Evolutionary conservation across 2,888 invertebrate species (phyloP).

Genomic region (Metopia argyrocephala): DNA sequence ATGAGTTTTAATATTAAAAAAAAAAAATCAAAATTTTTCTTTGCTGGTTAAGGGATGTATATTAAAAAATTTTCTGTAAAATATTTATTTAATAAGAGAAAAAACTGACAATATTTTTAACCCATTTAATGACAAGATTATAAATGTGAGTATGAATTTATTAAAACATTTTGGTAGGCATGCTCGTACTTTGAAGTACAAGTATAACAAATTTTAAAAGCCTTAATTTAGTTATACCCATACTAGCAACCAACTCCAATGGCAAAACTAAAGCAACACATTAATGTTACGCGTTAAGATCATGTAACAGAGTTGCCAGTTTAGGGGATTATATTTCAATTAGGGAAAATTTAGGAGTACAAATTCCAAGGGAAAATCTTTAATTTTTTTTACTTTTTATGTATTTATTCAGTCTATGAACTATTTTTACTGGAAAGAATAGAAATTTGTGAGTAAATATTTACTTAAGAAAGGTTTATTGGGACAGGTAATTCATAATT

Average conservation of each 20-base stretch:
- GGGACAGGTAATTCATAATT: too few species aligned
- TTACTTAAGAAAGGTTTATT: too few species aligned
- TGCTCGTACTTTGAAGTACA: slow-evolving; percentile 28
- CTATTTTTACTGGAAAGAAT: too few species aligned
- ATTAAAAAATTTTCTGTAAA: slow-evolving; percentile 5
- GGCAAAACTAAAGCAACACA: not conserved
- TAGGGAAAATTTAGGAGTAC: too few species aligned
- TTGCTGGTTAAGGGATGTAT: slow-evolving; percentile 13
- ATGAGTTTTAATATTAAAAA: slow-evolving; percentile 69
- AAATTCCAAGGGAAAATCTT: too few species aligned
- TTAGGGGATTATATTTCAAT: too few species aligned
- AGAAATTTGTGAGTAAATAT: too few species aligned
- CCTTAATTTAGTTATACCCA: slow-evolving; percentile 62
- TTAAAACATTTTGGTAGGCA: not conserved
- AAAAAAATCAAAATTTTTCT: slow-evolving; percentile 34
- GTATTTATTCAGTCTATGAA: too few species aligned
- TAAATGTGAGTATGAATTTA: slow-evolving; percentile 6
- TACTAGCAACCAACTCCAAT: slow-evolving; percentile 13
- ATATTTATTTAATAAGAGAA: slow-evolving; percentile 37
- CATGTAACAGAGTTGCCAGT: not conserved
- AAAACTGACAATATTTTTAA: slow-evolving; percentile 57
- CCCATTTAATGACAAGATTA: slow-evolving; percentile 56
- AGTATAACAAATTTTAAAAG: slow-evolving; percentile 58
- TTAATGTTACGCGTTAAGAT: not conserved
- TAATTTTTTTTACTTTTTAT: too few species aligned